Conservation (phyloP, 2,888 invertebrate species). For the Muscina levida region DNA sequence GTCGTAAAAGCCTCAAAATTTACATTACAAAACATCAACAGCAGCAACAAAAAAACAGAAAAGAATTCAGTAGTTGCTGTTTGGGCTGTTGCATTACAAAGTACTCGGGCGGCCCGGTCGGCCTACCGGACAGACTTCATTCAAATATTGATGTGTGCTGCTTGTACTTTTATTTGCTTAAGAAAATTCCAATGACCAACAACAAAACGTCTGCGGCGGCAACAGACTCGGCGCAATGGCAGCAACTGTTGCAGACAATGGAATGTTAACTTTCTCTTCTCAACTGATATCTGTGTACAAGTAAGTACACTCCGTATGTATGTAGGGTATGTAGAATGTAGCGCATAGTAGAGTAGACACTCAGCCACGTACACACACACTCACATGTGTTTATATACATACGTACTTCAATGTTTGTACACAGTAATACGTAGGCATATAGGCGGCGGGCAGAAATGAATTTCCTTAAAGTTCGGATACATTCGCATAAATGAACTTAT, state of each 20-base stretch:
- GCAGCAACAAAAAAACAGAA: background rate
- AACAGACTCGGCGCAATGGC: slow-evolving; percentile 28
- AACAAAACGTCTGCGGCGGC: slow-evolving; percentile 31
- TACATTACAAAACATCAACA: too few species aligned
- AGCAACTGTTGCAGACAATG: slow-evolving; percentile 67
- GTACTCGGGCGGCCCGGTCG: too few species aligned
- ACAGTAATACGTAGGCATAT: background rate
- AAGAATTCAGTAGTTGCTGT: slow-evolving; percentile 20
- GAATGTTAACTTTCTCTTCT: slow-evolving; percentile 77
- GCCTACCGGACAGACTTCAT: slow-evolving; percentile 18
- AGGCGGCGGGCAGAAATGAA: slow-evolving; percentile 19
- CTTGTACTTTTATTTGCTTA: slow-evolving; percentile 55
- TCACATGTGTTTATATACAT: slow-evolving; percentile 26
- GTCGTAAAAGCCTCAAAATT: slow-evolving; percentile 16
- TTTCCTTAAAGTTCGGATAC: slow-evolving; percentile 31
- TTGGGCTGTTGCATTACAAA: slow-evolving; percentile 1
- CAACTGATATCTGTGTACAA: slow-evolving; percentile 65
- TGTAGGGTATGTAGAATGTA: slow-evolving; percentile 9
- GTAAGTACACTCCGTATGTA: background rate
- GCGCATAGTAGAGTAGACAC: too few species aligned
- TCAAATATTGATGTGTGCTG: slow-evolving; percentile 50
- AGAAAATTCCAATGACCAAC: slow-evolving; percentile 63
- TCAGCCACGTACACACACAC: too few species aligned
- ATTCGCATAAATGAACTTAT: slow-evolving; percentile 34
- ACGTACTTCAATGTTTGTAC: slow-evolving; percentile 16